Base-by-base conservation (phyloP, 2,888 invertebrate species). In the Willowsia nigromaculata region DNA sequence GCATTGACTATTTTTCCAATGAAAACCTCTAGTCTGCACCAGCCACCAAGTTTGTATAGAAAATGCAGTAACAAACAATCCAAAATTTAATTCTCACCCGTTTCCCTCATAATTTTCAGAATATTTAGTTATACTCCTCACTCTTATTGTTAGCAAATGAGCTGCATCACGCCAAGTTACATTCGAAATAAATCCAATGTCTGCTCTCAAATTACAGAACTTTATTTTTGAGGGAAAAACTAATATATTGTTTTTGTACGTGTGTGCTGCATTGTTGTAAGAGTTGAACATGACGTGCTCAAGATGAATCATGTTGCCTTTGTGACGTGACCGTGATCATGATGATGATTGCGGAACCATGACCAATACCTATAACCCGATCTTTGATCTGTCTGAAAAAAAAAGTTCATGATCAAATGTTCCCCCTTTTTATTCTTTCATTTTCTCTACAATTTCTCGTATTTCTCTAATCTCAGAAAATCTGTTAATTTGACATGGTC, bases 401-500 rank as follows among this genome's bases (percentile, higher is more conserved):
- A 27, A 27, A 18, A 18, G 22, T 5, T 2, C 27, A n/a, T 27
- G 27, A 25, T 59, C 59, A 18, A 15, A 4, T 33, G 33, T 65
- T 65, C 65, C 33, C 4, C 40, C 18, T 15, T 22, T 68, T 18
- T 65, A 47, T n/a, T 40, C 5, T 68, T 37, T 68, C 18, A 3
- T 62, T 37, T 13, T 13, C 33, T 25, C 6, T 56, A 56, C 30
- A 65, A 3, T 15, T 65, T 65, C 0, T 13, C n/a, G 0, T 7
- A 4, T 68, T 18, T 22, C 22, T 68, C 40, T 68, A 68, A 68
- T 68, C 68, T 68, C 37, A 18, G 6, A 68, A 68, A 68, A 40
- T 68, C 68, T 40, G 40, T 40, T 68, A 68, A 68, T 68, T 68
- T 68, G 68, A 68, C 68, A 68, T 68, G 68, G 25, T 11, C 68